phyloP scores from a whole-genome alignment of 2,888 invertebrate genomes.

The Protonemura montana region DNA sequence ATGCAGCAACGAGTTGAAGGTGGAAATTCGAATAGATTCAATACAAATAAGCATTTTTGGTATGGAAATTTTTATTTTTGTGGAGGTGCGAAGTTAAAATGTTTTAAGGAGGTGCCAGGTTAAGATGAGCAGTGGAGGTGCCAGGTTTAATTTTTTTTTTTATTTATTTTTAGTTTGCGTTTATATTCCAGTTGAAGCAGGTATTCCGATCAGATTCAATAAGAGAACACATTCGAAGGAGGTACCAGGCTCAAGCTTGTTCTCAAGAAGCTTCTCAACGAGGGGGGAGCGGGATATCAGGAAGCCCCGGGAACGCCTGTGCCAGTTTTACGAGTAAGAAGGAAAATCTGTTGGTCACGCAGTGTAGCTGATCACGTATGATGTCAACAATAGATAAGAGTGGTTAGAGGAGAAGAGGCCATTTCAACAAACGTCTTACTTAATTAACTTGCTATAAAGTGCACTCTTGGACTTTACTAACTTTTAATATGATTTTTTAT shows the following conservation, averaged over 20 bases:
- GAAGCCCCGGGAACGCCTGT: background rate
- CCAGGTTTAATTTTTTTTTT: background rate
- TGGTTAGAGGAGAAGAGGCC: background rate
- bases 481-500: background rate
- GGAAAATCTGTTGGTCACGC: background rate
- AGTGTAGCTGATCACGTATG: background rate
- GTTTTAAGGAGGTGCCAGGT: too few relatives aligned
- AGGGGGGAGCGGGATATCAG: background rate
- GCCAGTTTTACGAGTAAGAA: background rate
- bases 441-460: background rate
- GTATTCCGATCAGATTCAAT: too few relatives aligned
- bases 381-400: background rate
- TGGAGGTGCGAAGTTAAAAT: too few relatives aligned
- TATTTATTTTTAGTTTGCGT: too few relatives aligned
- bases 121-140: background rate
- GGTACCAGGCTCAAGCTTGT: background rate
- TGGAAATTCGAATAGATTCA: background rate
- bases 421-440: background rate
- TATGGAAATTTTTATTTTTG: background rate
- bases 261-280: background rate
- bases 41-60: background rate
- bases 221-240: too few relatives aligned
- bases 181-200: too few relatives aligned
- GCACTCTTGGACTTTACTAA: background rate
- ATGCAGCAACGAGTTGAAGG: background rate